phyloP scores from a whole-genome alignment of 2,797 vertebrate genomes.

The Limnodromus scolopaceus region DNA sequence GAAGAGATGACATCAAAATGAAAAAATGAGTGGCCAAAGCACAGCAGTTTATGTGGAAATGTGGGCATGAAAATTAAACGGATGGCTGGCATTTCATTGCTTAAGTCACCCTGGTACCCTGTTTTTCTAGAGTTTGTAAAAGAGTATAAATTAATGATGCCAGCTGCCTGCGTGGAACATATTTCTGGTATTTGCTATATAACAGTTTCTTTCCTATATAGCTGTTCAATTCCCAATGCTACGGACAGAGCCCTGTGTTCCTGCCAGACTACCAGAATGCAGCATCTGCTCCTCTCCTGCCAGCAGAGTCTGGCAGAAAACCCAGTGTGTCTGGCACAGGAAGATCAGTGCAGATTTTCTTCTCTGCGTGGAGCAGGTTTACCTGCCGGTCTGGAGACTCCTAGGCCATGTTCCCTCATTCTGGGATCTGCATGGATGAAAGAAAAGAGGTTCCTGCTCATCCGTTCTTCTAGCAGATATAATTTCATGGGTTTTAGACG shows the following conservation, averaged over 20 bases:
- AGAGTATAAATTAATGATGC: background rate
- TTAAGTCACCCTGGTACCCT: background rate
- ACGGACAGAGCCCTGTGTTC: background rate
- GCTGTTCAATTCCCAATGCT: background rate
- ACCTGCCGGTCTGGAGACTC: background rate
- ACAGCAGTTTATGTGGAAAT: background rate
- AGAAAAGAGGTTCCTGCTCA: background rate
- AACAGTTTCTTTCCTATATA: background rate
- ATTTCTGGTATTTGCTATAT: background rate
- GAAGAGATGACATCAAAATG: background rate
- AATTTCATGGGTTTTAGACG: background rate
- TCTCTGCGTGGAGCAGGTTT: background rate
- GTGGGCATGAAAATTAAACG: background rate
- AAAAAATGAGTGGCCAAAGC: background rate
- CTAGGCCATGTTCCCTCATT: background rate
- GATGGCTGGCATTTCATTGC: background rate
- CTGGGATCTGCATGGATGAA: background rate
- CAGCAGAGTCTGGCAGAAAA: background rate
- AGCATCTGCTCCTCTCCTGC: conserved; percentile 28
- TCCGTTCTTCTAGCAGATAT: background rate
- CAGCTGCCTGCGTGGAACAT: background rate
- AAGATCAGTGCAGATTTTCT: background rate
- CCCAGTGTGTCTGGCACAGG: background rate
- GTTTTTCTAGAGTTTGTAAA: background rate
- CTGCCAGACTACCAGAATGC: conserved; percentile 21